phyloP scores from a whole-genome alignment of 2,113 vertebrate species.

The Cacatua alba region DNA sequence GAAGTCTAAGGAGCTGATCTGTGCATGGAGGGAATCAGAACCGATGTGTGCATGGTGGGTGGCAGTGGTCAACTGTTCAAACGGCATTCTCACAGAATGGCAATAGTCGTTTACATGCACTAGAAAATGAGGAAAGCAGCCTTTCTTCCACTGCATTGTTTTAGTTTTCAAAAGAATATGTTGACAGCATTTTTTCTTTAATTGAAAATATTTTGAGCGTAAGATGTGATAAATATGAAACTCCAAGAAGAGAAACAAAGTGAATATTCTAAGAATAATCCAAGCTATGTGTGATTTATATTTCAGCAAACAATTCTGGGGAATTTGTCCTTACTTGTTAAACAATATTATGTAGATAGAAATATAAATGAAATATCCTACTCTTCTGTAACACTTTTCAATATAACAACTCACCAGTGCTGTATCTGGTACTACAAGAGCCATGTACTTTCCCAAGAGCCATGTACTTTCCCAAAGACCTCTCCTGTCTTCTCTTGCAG shows the following conservation, averaged over 20 bases:
- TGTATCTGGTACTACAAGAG: neutral
- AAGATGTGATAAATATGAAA: neutral
- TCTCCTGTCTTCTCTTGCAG: neutral
- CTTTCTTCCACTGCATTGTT: neutral
- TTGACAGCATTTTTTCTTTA: neutral
- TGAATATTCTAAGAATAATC: neutral
- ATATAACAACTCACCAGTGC: neutral
- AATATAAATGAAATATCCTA: neutral
- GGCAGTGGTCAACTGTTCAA: constrained; percentile 22
- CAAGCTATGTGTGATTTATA: neutral
- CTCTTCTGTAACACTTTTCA: neutral
- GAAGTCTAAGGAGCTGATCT: constrained; percentile 3
- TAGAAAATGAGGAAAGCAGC: neutral
- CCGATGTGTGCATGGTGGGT: neutral
- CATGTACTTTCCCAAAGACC: neutral
- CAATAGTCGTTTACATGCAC: neutral
- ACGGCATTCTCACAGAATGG: neutral
- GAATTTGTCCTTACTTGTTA: neutral
- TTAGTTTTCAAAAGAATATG: neutral
- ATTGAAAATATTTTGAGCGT: neutral
- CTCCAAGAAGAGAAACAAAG: neutral
- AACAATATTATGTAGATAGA: neutral
- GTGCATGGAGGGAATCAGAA: neutral
- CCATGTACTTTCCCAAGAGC: neutral
- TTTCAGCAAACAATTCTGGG: neutral